Evolutionary conservation across 2,113 vertebrate species (phyloP).

Genomic region (Nesoenas mayeri): DNA sequence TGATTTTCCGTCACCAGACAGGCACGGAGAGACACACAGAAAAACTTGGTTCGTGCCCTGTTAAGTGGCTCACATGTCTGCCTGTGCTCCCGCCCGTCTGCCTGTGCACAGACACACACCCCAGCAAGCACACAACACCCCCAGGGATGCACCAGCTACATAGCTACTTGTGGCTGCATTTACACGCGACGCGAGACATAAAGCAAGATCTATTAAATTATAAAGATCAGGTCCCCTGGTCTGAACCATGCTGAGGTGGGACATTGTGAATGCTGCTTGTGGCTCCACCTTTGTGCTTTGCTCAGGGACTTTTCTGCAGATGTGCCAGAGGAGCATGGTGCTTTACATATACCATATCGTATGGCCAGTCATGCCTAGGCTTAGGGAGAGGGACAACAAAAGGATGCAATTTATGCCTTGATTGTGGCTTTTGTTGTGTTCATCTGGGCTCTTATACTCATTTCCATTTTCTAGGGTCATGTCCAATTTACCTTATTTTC

Average conservation of each 20-base stretch:
- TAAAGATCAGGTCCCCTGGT: neutral
- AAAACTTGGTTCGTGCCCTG: neutral
- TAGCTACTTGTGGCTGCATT: neutral
- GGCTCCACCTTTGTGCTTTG: neutral
- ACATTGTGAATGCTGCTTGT: neutral
- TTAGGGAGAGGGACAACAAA: slow-evolving; percentile 28
- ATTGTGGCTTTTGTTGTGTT: slow-evolving; percentile 60
- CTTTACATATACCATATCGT: slow-evolving; percentile 3
- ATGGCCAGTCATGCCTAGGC: neutral
- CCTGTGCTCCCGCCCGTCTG: neutral
- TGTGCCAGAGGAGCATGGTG: neutral
- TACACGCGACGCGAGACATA: neutral
- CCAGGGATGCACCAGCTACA: neutral
- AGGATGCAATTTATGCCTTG: slow-evolving; percentile 53
- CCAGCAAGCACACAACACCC: neutral
- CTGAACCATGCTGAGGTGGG: neutral
- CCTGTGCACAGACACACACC: neutral
- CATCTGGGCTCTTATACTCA: slow-evolving; percentile 24
- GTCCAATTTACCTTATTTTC: slow-evolving; percentile 59
- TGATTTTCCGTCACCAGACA: slow-evolving; percentile 38
- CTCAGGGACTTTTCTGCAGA: neutral
- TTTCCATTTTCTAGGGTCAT: slow-evolving; percentile 38
- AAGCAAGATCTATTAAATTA: neutral
- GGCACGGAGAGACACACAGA: neutral
- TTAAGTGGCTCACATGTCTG: neutral